phyloP scores from a whole-genome alignment of 2,113 vertebrate species.

The Calyptomena viridis region DNA sequence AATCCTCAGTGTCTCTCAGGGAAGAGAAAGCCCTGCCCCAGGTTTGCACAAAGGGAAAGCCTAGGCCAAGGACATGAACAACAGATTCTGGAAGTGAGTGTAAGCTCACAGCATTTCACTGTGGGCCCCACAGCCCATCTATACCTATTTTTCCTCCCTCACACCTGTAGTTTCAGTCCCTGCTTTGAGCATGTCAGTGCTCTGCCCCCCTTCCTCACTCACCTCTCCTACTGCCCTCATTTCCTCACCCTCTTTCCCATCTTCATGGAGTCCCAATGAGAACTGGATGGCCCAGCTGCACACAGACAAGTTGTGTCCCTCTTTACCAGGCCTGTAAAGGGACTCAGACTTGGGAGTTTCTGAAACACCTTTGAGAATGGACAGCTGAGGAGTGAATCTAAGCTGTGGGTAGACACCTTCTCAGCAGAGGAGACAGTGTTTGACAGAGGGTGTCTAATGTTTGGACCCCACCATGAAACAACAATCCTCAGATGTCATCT shows the following conservation, averaged over 20 bases:
- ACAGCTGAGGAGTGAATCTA: background rate
- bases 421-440: background rate
- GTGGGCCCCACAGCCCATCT: background rate
- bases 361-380: background rate
- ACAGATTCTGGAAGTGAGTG: background rate
- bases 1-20: background rate
- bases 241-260: background rate
- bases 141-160: background rate
- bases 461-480: background rate
- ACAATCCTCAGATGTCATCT: background rate
- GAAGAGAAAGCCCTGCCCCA: background rate
- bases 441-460: background rate
- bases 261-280: accelerated
- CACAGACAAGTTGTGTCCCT: background rate
- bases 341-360: background rate
- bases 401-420: background rate
- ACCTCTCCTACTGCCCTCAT: background rate
- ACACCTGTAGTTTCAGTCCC: background rate
- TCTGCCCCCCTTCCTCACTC: background rate
- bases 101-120: background rate
- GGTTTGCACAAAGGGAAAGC: background rate
- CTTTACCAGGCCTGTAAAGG: background rate
- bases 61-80: background rate
- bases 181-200: background rate
- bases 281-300: background rate